A percentile compares a stretch with the other conserved stretches of the same genome.
Conservation (phyloP, 2,888 invertebrate species). For the Chesias legatella region DNA sequence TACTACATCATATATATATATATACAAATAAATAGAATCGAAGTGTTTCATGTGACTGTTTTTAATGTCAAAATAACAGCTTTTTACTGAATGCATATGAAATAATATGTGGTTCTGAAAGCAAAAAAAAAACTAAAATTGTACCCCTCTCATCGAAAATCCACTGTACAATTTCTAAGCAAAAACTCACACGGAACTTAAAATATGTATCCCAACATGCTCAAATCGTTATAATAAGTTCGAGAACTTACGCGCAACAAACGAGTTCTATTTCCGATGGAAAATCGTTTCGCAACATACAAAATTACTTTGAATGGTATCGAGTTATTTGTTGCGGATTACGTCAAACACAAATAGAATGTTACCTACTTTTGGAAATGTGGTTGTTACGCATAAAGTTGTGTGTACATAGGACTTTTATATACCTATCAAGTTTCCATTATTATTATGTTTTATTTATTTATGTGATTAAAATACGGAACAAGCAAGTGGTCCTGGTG, state of each 20-base stretch:
- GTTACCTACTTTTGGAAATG: conserved; percentile 6
- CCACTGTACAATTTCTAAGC: too few relatives aligned
- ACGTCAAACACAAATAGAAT: conserved; percentile 35
- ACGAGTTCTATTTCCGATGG: conserved; percentile 43
- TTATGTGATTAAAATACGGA: too few relatives aligned
- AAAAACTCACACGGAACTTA: conserved; percentile 4
- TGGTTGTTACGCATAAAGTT: conserved; percentile 8
- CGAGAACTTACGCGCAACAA: conserved; percentile 21
- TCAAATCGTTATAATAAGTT: conserved; percentile 14
- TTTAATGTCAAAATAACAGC: too few relatives aligned
- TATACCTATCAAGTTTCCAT: not conserved
- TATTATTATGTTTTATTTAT: too few relatives aligned
- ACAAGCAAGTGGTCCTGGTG: too few relatives aligned
- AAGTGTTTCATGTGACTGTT: too few relatives aligned
- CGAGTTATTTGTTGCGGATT: conserved; percentile 24
- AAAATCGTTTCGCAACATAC: conserved; percentile 33
- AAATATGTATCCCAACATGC: conserved; percentile 10
- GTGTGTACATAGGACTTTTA: not conserved
- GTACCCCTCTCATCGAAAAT: too few relatives aligned
- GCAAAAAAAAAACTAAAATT: too few relatives aligned
- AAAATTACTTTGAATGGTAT: conserved; percentile 18
- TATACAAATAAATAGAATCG: too few relatives aligned
- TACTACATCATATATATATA: too few relatives aligned
- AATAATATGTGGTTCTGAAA: too few relatives aligned
- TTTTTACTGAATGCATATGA: too few relatives aligned